Evolutionary conservation across 2,113 vertebrate species (phyloP).

Genomic region (Atractosteus spatula): DNA sequence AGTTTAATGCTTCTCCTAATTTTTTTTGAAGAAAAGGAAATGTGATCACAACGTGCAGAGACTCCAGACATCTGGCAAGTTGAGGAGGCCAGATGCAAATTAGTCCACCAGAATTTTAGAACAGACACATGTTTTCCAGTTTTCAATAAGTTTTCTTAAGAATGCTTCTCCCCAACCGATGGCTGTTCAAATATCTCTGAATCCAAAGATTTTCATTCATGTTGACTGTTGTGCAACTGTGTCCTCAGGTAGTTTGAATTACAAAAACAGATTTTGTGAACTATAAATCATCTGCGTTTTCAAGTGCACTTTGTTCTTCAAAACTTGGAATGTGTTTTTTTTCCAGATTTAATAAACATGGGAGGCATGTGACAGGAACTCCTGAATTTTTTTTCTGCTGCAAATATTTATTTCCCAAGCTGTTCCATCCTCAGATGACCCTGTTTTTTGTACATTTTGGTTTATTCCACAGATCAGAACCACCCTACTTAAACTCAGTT

Average conservation of each 20-base stretch:
- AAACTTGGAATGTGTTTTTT: conserved; percentile 13
- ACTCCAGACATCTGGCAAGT: conserved; percentile 33
- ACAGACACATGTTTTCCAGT: too few species aligned
- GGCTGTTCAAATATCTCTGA: background rate
- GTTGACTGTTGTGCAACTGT: background rate
- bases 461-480: too few species aligned
- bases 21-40: conserved; percentile 23
- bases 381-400: too few species aligned
- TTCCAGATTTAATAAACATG: background rate
- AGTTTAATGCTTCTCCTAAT: conserved; percentile 12
- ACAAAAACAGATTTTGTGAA: conserved; percentile 27
- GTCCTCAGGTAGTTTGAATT: conserved; percentile 14
- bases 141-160: conserved; percentile 15
- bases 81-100: conserved; percentile 20
- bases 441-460: too few species aligned
- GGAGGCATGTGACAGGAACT: too few species aligned
- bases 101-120: conserved; percentile 23
- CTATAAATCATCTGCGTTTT: conserved; percentile 31
- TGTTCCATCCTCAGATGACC: too few species aligned
- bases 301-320: conserved; percentile 23
- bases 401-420: too few species aligned
- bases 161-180: conserved; percentile 15
- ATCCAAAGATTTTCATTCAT: conserved; percentile 27
- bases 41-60: conserved; percentile 19
- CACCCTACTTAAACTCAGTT: too few species aligned